These are phyloP conservation scores for Cyanocitta stelleri DNA, from an alignment of 2,113 vertebrate species.

Conservation along the genomic window DNA sequence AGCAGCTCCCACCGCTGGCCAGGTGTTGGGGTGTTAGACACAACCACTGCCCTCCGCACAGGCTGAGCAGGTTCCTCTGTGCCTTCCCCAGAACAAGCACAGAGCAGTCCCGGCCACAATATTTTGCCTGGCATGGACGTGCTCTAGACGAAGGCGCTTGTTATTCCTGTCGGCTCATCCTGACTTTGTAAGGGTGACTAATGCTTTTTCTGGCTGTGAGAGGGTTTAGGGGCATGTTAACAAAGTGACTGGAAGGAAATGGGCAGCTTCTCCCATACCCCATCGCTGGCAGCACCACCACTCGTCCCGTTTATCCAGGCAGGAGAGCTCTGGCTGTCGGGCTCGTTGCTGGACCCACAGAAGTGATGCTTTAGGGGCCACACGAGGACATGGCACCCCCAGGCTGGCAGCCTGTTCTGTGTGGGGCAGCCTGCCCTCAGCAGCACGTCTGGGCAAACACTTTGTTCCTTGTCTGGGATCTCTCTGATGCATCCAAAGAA, in stretches of 20 bases:
- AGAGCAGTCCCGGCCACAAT: background rate
- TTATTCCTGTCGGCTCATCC: constrained; percentile 56
- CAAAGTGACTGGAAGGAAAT: background rate
- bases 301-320: background rate
- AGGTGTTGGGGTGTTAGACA: background rate
- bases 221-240: constrained; percentile 5
- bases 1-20: background rate
- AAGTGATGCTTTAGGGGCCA: background rate
- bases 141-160: background rate
- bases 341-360: background rate
- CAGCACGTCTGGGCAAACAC: background rate
- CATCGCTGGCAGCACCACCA: background rate
- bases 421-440: background rate
- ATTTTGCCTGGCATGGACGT: constrained; percentile 34
- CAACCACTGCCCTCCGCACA: background rate
- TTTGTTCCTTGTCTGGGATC: background rate
- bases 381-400: background rate
- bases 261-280: background rate
- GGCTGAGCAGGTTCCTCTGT: background rate
- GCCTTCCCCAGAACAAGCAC: background rate
- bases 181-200: constrained; percentile 10
- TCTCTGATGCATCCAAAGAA: background rate
- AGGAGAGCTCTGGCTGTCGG: fast-evolving
- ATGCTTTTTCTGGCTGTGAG: constrained; percentile 35
- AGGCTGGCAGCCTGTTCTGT: background rate